Conservation (phyloP, 2,113 vertebrate genomes). For the Leucoraja erinaceus region DNA sequence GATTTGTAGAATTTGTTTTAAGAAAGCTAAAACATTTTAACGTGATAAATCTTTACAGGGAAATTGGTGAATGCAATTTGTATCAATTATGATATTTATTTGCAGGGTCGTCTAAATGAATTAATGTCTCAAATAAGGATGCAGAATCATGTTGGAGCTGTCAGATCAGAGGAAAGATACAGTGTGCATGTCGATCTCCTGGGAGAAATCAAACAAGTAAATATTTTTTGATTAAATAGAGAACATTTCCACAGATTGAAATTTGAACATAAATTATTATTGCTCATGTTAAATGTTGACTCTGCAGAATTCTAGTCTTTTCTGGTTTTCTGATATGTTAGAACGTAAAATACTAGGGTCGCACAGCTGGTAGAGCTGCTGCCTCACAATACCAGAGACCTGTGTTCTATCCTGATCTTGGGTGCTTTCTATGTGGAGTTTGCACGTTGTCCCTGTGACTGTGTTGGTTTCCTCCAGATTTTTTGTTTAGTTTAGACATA, state of each 20-base stretch:
- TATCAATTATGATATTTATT: slow-evolving; percentile 1
- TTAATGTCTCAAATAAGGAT: slow-evolving; percentile 97
- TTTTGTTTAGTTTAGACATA: too few relatives aligned
- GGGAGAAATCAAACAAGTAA: slow-evolving; percentile 86
- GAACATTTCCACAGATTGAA: not conserved
- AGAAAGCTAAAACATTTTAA: not conserved
- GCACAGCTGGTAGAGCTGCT: too few relatives aligned
- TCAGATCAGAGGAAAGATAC: slow-evolving; percentile 85
- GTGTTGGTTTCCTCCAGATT: too few relatives aligned
- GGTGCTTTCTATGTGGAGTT: too few relatives aligned
- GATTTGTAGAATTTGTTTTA: not conserved
- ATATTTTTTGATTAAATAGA: too few relatives aligned
- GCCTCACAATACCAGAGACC: too few relatives aligned
- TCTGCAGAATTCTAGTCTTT: not conserved
- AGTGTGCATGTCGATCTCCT: slow-evolving; percentile 84
- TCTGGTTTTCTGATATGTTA: not conserved
- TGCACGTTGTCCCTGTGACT: too few relatives aligned
- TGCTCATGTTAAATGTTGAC: not conserved
- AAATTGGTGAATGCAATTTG: not conserved
- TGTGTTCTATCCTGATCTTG: too few relatives aligned
- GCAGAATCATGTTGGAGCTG: slow-evolving; percentile 94
- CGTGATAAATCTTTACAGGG: not conserved
- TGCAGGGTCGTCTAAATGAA: slow-evolving; percentile 90
- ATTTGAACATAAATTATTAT: not conserved
- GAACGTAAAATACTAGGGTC: not conserved